These are phyloP conservation scores for Tenthredo amoena DNA, from an alignment of 2,888 invertebrate genomes.

Conservation along the genomic window DNA sequence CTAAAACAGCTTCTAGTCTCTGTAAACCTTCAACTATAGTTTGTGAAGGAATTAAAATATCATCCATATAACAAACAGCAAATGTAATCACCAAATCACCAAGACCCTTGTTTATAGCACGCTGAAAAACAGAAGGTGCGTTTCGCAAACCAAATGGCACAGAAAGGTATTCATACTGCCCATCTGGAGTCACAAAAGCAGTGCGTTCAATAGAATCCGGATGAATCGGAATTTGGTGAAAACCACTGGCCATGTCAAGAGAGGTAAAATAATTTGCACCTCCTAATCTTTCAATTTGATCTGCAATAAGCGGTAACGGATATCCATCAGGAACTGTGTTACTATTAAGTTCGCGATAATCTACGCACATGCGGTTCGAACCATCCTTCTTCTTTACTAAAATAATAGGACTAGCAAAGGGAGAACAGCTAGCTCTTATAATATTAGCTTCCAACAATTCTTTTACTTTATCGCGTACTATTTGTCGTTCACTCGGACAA, in stretches of 20 bases:
- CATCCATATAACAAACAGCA: constrained; percentile 58
- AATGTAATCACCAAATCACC: constrained; percentile 53
- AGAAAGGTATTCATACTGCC: constrained; percentile 59
- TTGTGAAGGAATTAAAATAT: constrained; percentile 56
- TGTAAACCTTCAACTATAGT: constrained; percentile 55
- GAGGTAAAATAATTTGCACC: constrained; percentile 55
- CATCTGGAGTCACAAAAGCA: constrained; percentile 54
- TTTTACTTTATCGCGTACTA: constrained; percentile 53
- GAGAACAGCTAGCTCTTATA: constrained; percentile 60
- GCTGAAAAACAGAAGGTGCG: constrained; percentile 60
- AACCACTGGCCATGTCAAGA: constrained; percentile 59
- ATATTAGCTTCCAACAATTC: constrained; percentile 56
- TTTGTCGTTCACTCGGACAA: constrained; percentile 47
- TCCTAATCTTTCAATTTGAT: constrained; percentile 58
- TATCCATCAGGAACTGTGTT: constrained; percentile 63
- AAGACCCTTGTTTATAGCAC: constrained; percentile 58
- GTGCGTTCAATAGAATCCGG: constrained; percentile 49
- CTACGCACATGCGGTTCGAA: constrained; percentile 59
- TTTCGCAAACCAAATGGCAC: constrained; percentile 61
- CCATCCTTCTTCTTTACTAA: constrained; percentile 61
- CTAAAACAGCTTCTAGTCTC: constrained; percentile 56
- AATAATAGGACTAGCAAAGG: constrained; percentile 61
- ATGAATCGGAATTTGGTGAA: constrained; percentile 59
- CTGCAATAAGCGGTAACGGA: constrained; percentile 63
- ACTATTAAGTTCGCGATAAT: constrained; percentile 63